Conservation (phyloP, 2,113 vertebrate genomes). For the Notechis scutatus region DNA sequence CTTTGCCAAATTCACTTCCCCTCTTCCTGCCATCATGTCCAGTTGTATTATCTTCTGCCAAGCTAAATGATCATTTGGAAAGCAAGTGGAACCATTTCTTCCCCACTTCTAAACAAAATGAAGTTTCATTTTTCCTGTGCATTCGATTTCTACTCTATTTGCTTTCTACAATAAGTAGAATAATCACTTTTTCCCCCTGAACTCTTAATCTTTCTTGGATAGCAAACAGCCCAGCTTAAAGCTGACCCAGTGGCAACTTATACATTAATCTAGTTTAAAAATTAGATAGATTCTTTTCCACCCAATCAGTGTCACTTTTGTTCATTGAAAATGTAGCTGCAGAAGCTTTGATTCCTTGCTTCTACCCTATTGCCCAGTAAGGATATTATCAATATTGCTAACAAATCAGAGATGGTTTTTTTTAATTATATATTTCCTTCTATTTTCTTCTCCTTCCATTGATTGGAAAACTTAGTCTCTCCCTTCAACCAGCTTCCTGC, state of each 20-base stretch:
- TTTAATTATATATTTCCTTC: neutral
- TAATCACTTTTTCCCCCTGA: neutral
- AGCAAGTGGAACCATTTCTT: neutral
- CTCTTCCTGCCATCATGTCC: neutral
- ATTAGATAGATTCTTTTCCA: neutral
- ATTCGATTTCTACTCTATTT: neutral
- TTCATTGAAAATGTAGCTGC: neutral
- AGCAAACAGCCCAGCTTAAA: neutral
- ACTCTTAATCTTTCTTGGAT: neutral
- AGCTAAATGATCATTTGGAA: neutral
- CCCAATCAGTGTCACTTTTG: neutral
- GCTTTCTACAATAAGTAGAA: neutral
- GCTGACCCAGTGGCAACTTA: neutral
- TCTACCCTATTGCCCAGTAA: neutral
- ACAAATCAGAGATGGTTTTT: neutral
- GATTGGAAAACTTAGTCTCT: neutral
- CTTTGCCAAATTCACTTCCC: neutral
- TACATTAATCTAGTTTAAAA: neutral
- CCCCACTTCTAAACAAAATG: neutral
- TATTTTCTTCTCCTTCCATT: neutral
- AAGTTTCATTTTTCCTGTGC: neutral
- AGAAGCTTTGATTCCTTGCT: neutral
- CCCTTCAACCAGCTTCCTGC: neutral
- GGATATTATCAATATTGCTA: neutral
- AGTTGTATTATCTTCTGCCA: neutral